These are phyloP conservation scores for Allobates femoralis DNA, from an alignment of 2,797 vertebrate species.

Conservation along the genomic window DNA sequence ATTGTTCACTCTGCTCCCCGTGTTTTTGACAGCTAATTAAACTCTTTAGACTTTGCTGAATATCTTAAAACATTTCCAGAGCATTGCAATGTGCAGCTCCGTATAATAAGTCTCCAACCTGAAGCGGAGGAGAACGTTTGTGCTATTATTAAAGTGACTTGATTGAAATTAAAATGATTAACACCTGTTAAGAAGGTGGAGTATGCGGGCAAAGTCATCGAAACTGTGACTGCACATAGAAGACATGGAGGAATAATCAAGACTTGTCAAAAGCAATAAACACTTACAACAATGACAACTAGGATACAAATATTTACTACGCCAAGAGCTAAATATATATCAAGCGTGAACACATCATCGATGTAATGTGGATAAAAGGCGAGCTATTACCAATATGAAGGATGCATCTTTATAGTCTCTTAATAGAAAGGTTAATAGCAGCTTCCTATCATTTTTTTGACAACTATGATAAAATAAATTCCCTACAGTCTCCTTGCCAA, in stretches of 20 bases:
- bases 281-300: conserved; percentile 17
- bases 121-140: not conserved
- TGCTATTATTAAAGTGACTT: conserved; percentile 49
- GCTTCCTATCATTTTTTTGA: not conserved
- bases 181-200: conserved; percentile 20
- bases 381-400: not conserved
- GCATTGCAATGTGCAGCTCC: conserved; percentile 24
- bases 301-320: conserved; percentile 41
- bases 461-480: too few relatives aligned
- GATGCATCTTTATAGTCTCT: not conserved
- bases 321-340: conserved; percentile 20
- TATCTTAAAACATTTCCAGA: conserved; percentile 43
- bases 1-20: conserved; percentile 41
- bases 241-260: conserved; percentile 12
- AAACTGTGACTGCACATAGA: not conserved
- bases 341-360: not conserved
- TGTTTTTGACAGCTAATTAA: conserved; percentile 62
- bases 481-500: too few relatives aligned
- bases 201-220: not conserved
- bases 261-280: conserved; percentile 4
- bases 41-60: conserved; percentile 54
- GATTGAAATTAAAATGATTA: conserved; percentile 55
- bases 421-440: not conserved
- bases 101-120: conserved; percentile 33
- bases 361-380: too few relatives aligned